Evolutionary conservation across 2,888 invertebrate genomes (phyloP), one percentile per base, ranked within the genome.

Genomic region (Andrena fulva): DNA sequence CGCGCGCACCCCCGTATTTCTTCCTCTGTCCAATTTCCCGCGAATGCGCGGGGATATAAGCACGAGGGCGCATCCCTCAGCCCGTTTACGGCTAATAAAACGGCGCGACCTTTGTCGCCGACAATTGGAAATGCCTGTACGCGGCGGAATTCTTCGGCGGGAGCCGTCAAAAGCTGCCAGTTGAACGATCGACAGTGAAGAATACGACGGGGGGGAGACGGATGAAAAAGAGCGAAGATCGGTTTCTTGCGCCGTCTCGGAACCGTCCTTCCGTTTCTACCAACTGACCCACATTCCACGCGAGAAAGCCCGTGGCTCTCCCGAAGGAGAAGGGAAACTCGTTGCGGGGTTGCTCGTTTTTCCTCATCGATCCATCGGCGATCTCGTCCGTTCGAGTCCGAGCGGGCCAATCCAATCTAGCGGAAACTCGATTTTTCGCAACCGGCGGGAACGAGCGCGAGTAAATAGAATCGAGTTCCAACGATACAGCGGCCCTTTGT

Each of bases 391-490:
- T 64, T 12, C 77, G 64, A 67, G 54, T 12, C 54, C 69, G 59
- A 54, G 50, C 77, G 24, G 50, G 42, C 74, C 73, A 77, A 77
- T 78, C 71, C 71, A 78, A 82, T 82, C 80, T 80, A 72, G 7
- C 33, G 12, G 48, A 48, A 60, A 50, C 60, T 60, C 72, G 76
- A 78, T 79, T 72, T 73, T 64, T 69, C 62, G 60, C 27, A 33
- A 48, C 20, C 29, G 69, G 12, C 54, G 60, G 27, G 52, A 72
- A 60, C 56, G 27, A n/a, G 42, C 29, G 35, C 27, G 48, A 52
- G 72, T 73, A 73, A 82, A 80, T 69, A 72, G 67, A 71, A 31
- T 10, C 24, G 52, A 27, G 52, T 24, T 33, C 8, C 5, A 20
- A 10, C n/a, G 33, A 54, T 20, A 59, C 54, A 59, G n/a, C 12